Percentiles rank a stretch among this genome's conserved stretches.
Evolutionary conservation across 2,797 vertebrate species (phyloP).

Genomic region (Pelodytes ibericus): DNA sequence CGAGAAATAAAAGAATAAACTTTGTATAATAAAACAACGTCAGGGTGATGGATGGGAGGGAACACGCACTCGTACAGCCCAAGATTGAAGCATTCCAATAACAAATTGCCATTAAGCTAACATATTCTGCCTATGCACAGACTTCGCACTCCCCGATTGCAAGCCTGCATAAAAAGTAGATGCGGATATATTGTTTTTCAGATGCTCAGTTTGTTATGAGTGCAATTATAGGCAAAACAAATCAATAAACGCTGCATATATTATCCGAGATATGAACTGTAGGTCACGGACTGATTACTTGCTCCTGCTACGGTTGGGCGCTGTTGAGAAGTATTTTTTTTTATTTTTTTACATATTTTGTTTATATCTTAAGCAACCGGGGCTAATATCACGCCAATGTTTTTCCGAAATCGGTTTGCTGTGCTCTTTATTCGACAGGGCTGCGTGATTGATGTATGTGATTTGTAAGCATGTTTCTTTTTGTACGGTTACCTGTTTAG

Average conservation of each 20-base stretch:
- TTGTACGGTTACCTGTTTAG: neutral
- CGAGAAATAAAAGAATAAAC: constrained; percentile 53
- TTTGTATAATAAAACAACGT: constrained; percentile 57
- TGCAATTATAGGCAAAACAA: constrained; percentile 54
- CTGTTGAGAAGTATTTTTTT: constrained; percentile 49
- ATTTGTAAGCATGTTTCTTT: constrained; percentile 6
- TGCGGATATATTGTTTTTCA: constrained; percentile 52
- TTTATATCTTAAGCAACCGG: constrained; percentile 27
- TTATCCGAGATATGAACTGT: constrained; percentile 46
- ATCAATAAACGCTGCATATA: constrained; percentile 53
- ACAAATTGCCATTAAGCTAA: constrained; percentile 55
- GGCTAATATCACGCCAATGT: constrained; percentile 10
- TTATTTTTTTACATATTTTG: constrained; percentile 55
- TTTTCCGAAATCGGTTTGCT: constrained; percentile 17
- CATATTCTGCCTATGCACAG: constrained; percentile 51
- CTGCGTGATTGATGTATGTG: neutral
- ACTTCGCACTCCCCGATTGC: constrained; percentile 44
- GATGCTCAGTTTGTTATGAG: constrained; percentile 54
- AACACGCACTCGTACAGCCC: constrained; percentile 37
- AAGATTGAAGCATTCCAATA: constrained; percentile 54
- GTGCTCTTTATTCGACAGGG: neutral
- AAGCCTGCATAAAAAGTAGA: constrained; percentile 50
- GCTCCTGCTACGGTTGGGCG: constrained; percentile 28
- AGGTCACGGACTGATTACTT: constrained; percentile 50
- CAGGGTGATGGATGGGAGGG: constrained; percentile 47